These are phyloP conservation scores for Dunckerocampus dactyliophorus DNA, from an alignment of 2,113 vertebrate species.

Conservation along the genomic window DNA sequence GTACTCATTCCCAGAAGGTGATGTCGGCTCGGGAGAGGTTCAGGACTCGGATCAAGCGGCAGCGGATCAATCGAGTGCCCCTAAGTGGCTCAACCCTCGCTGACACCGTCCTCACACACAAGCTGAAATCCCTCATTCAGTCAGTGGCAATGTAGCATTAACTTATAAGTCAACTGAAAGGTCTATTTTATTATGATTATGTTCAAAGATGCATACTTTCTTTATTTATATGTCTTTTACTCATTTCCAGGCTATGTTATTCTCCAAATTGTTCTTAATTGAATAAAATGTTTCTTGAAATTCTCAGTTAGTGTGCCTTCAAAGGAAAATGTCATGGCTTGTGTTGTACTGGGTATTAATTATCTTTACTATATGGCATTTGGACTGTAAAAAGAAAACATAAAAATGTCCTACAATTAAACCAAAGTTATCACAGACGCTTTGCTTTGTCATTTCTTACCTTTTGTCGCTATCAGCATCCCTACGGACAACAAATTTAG, in stretches of 20 bases:
- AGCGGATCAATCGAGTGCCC: slow-evolving; percentile 70
- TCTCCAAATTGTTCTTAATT: not conserved
- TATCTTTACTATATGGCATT: too few species aligned
- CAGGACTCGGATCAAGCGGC: slow-evolving; percentile 68
- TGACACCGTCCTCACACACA: slow-evolving; percentile 67
- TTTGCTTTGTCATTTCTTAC: too few species aligned
- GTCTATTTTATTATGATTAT: slow-evolving; percentile 68
- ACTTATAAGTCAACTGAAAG: slow-evolving; percentile 69
- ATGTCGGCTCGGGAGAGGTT: slow-evolving; percentile 85
- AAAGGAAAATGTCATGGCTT: slow-evolving; percentile 2
- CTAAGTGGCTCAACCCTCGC: slow-evolving; percentile 85
- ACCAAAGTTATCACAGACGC: too few species aligned
- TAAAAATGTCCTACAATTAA: too few species aligned
- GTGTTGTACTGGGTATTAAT: too few species aligned
- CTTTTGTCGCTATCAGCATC: too few species aligned
- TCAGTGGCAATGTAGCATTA: slow-evolving; percentile 74
- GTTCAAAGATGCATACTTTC: slow-evolving; percentile 48
- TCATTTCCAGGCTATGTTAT: slow-evolving; percentile 15
- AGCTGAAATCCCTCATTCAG: slow-evolving; percentile 20
- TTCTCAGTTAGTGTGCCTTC: slow-evolving; percentile 25
- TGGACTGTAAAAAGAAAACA: too few species aligned
- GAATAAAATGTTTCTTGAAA: not conserved
- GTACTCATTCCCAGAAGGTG: slow-evolving; percentile 54
- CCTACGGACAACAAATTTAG: not conserved
- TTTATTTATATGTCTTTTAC: slow-evolving; percentile 32